phyloP scores from a whole-genome alignment of 2,113 vertebrate species.

The Neolamprologus caudopunctatus region DNA sequence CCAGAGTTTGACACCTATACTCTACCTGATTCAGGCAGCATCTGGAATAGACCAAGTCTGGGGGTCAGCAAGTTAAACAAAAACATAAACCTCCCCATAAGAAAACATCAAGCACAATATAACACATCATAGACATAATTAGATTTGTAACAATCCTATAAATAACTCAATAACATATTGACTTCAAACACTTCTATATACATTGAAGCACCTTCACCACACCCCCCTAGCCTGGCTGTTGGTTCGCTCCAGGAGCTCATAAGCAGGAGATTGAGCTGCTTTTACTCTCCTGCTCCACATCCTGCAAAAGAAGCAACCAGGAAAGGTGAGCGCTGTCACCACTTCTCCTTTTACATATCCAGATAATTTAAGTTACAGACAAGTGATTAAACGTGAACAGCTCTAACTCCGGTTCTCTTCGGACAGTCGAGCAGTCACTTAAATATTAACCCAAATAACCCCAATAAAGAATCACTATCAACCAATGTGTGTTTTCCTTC shows the following conservation, averaged over 20 bases:
- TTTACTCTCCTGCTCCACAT: not conserved
- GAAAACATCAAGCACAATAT: not conserved
- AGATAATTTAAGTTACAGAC: not conserved
- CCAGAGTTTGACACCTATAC: not conserved
- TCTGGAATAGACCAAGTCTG: not conserved
- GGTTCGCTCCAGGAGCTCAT: not conserved
- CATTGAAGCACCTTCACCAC: fast-evolving
- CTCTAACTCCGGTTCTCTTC: fast-evolving
- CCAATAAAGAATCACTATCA: not conserved
- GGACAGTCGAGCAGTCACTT: not conserved
- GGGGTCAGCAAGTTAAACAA: fast-evolving
- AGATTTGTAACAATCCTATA: not conserved
- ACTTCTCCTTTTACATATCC: not conserved
- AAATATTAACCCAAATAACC: not conserved
- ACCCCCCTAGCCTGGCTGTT: fast-evolving
- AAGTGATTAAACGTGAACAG: not conserved
- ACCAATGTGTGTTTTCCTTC: not conserved
- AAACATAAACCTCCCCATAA: not conserved
- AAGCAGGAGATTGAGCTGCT: not conserved
- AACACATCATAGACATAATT: not conserved
- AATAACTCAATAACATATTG: not conserved
- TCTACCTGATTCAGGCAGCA: not conserved
- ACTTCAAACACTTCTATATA: not conserved
- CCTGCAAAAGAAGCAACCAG: not conserved
- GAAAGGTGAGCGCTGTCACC: not conserved